Evolutionary conservation across 2,113 vertebrate species (phyloP).

Genomic region (Melanostigma gelatinosum): DNA sequence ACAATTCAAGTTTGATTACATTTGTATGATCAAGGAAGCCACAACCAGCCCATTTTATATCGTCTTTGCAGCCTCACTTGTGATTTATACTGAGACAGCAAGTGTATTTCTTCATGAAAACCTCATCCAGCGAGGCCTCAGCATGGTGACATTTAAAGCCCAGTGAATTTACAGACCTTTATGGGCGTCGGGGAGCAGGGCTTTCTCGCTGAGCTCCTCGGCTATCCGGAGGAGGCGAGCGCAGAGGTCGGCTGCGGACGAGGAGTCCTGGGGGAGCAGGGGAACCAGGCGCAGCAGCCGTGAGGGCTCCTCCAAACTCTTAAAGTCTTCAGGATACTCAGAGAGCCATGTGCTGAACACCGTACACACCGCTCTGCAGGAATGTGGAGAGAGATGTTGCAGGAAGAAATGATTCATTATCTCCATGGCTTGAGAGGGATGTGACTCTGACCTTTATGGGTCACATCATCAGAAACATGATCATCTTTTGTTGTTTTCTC

Average conservation of each 20-base stretch:
- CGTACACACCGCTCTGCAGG: conserved; percentile 79
- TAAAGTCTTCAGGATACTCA: conserved; percentile 89
- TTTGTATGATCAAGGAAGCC: neutral
- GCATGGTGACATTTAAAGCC: conserved; percentile 11
- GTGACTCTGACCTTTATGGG: neutral
- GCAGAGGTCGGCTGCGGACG: conserved; percentile 76
- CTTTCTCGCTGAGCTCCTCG: conserved; percentile 81
- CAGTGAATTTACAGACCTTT: conserved; percentile 60
- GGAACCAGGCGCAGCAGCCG: conserved; percentile 83
- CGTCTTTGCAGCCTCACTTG: neutral
- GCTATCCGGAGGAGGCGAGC: conserved; percentile 74
- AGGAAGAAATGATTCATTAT: neutral
- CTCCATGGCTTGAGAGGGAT: neutral
- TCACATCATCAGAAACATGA: neutral
- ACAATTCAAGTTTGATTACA: neutral
- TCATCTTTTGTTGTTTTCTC: neutral
- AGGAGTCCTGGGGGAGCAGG: conserved; percentile 77
- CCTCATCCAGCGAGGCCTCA: neutral
- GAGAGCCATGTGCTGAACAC: conserved; percentile 89
- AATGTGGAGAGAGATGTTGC: neutral
- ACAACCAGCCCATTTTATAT: neutral
- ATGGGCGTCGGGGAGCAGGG: conserved; percentile 68
- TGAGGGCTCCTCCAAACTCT: conserved; percentile 79
- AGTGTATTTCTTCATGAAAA: conserved; percentile 1
- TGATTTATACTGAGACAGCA: neutral